Evolutionary conservation across 2,797 vertebrate species (phyloP).

Genomic region (Enteromius argenteus): DNA sequence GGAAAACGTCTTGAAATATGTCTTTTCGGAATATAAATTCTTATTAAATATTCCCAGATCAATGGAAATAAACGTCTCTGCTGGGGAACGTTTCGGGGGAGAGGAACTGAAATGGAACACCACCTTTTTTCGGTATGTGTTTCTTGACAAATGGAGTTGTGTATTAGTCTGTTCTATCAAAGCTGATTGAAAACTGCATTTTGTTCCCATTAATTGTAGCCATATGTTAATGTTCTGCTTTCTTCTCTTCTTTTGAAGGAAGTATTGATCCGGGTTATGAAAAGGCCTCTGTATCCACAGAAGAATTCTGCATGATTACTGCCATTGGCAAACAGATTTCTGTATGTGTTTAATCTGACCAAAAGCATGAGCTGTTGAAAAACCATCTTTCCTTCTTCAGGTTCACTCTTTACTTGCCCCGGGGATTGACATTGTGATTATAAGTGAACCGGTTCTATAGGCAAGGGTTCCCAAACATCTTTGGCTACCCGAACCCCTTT

Average conservation of each 20-base stretch:
- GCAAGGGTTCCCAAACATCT: background rate
- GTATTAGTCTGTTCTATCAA: constrained; percentile 76
- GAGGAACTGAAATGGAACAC: constrained; percentile 66
- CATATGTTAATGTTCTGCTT: constrained; percentile 84
- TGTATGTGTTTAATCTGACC: constrained; percentile 76
- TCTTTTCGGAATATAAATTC: constrained; percentile 43
- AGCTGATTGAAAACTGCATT: constrained; percentile 69
- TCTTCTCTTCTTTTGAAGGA: constrained; percentile 81
- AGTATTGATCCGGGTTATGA: constrained; percentile 81
- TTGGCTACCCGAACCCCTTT: background rate
- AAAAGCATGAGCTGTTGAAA: constrained; percentile 61
- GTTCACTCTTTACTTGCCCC: background rate
- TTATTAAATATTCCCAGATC: constrained; percentile 55
- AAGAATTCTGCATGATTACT: constrained; percentile 80
- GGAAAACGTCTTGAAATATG: constrained; percentile 37
- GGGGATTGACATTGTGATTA: background rate
- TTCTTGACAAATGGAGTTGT: constrained; percentile 76
- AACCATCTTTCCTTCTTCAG: background rate
- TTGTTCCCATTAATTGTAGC: constrained; percentile 68
- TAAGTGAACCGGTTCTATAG: background rate
- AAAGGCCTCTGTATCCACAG: constrained; percentile 63
- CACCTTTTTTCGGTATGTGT: constrained; percentile 67
- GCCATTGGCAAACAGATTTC: constrained; percentile 63
- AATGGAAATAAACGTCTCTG: constrained; percentile 47
- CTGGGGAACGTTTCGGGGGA: constrained; percentile 30